These are phyloP conservation scores for Euura lappo DNA, from an alignment of 1,140 invertebrate species.

Conservation along the genomic window DNA sequence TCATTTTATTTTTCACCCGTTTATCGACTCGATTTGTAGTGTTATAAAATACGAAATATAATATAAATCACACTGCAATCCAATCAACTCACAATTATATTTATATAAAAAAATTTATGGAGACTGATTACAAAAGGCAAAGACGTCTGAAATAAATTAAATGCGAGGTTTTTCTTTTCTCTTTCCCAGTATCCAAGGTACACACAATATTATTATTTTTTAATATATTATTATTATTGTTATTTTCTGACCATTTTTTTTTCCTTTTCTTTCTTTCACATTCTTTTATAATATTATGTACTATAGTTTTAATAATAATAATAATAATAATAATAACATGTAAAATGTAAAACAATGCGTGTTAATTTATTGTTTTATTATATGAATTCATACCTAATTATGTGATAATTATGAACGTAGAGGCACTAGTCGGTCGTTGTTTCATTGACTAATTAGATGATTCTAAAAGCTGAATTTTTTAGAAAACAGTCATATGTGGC, in stretches of 20 bases:
- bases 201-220: background rate
- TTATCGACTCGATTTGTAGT: background rate
- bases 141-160: too few relatives aligned
- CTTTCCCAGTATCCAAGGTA: too few relatives aligned
- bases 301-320: too few relatives aligned
- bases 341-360: conserved; percentile 8
- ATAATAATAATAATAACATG: background rate
- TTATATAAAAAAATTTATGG: too few relatives aligned
- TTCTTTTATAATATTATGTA: too few relatives aligned
- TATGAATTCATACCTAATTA: too few relatives aligned
- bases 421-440: conserved; percentile 16
- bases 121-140: too few relatives aligned
- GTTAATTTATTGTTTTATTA: background rate
- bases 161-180: too few relatives aligned
- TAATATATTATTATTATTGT: background rate
- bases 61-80: background rate
- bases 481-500: background rate
- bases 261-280: background rate
- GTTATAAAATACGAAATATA: background rate
- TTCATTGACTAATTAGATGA: background rate
- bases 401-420: background rate
- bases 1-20: too few relatives aligned
- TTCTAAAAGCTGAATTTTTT: background rate
- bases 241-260: conserved; percentile 7
- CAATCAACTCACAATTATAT: too few relatives aligned